Evolutionary conservation across 2,113 vertebrate species (phyloP).

Genomic region (Gymnocephalus cernua): DNA sequence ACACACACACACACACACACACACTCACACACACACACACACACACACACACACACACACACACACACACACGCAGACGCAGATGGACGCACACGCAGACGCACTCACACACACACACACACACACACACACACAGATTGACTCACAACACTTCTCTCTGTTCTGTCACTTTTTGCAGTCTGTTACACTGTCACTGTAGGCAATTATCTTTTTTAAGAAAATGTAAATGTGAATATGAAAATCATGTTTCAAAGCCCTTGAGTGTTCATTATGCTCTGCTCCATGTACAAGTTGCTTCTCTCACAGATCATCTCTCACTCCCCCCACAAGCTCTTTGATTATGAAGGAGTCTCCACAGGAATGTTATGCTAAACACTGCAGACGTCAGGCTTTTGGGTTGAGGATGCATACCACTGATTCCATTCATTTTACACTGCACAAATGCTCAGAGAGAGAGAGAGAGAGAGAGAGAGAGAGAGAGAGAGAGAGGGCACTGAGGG

Average conservation of each 20-base stretch:
- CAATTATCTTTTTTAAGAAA: neutral
- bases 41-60: no score
- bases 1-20: conserved; percentile 18
- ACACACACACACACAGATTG: conserved; percentile 13
- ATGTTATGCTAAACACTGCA: conserved; percentile 68
- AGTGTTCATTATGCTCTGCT: conserved; percentile 32
- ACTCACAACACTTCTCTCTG: conserved; percentile 27
- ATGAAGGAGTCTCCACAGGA: conserved; percentile 62
- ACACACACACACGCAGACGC: conserved; percentile 18
- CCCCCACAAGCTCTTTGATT: conserved; percentile 43
- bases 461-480: conserved; percentile 15
- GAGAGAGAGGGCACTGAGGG: conserved; percentile 36
- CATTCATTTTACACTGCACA: conserved; percentile 71
- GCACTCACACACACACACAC: conserved; percentile 13
- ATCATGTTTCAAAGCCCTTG: conserved; percentile 12
- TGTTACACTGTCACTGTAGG: conserved; percentile 41
- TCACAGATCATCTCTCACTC: conserved; percentile 11
- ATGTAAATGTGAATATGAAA: conserved; percentile 16
- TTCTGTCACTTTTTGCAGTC: conserved; percentile 27
- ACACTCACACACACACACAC: no score
- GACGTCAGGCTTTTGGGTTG: conserved; percentile 65
- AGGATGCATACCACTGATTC: conserved; percentile 76
- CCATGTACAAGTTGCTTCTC: conserved; percentile 15
- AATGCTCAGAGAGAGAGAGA: conserved; percentile 36
- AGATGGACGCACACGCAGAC: no score